phyloP scores from a whole-genome alignment of 2,113 vertebrate genomes.

The Camelus dromedarius region DNA sequence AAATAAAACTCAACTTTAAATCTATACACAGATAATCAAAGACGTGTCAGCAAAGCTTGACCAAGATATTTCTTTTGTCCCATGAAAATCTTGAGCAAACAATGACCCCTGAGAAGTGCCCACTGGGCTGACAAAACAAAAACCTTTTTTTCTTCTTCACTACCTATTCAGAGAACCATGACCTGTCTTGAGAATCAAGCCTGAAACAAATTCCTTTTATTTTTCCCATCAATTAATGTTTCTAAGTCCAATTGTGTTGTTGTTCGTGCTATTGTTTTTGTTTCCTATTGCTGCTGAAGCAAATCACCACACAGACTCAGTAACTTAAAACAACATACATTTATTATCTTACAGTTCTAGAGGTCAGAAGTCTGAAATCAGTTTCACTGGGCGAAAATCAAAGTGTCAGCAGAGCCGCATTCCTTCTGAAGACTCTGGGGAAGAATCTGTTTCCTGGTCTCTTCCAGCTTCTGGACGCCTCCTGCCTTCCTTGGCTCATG shows the following conservation, averaged over 20 bases:
- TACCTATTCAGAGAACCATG: background rate
- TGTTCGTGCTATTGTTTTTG: background rate
- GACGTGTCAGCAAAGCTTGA: background rate
- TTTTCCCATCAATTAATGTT: background rate
- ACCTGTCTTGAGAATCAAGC: background rate
- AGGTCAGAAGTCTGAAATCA: background rate
- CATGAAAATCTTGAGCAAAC: background rate
- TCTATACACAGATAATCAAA: background rate
- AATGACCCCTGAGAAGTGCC: background rate
- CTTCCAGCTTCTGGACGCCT: background rate
- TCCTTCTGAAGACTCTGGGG: background rate
- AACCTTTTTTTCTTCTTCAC: background rate
- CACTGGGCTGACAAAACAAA: background rate
- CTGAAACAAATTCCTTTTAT: background rate
- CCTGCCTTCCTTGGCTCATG: background rate
- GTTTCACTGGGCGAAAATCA: background rate
- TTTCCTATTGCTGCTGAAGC: background rate
- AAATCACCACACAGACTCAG: background rate
- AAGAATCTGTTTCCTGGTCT: background rate
- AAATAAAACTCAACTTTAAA: slow-evolving; percentile 37
- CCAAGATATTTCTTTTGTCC: background rate
- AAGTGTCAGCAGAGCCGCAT: background rate
- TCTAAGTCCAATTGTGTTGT: background rate
- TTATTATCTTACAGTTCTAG: background rate
- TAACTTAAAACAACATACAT: background rate